These are phyloP conservation scores for Mandrillus leucophaeus DNA, from an alignment of 2,113 vertebrate species.

Conservation along the genomic window DNA sequence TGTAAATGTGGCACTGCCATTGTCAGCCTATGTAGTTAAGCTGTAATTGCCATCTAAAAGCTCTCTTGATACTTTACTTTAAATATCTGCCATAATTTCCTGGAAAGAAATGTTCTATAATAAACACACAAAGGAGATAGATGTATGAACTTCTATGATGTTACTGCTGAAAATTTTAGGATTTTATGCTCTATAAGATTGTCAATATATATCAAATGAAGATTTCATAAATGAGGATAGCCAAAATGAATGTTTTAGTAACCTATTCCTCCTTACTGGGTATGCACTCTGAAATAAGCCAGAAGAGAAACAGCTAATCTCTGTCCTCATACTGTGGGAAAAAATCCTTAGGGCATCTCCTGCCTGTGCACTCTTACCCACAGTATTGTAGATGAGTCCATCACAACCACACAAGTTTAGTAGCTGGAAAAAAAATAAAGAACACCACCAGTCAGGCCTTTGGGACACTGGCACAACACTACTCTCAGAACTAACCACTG, in stretches of 20 bases:
- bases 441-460: not conserved
- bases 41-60: not conserved
- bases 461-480: accelerated
- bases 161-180: not conserved
- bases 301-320: not conserved
- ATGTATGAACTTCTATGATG: not conserved
- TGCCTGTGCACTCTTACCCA: accelerated
- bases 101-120: not conserved
- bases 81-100: not conserved
- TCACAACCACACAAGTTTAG: not conserved
- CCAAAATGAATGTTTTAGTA: not conserved
- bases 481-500: accelerated
- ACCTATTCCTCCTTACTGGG: not conserved
- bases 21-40: not conserved
- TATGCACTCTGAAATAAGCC: not conserved
- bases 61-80: not conserved
- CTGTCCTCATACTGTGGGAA: accelerated
- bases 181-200: not conserved
- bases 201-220: not conserved
- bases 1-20: not conserved
- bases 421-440: not conserved
- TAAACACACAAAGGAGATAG: not conserved
- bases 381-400: not conserved
- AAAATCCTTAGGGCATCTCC: not conserved
- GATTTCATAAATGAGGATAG: not conserved